Percentiles rank a stretch among this genome's conserved stretches.
Evolutionary conservation across 2,113 vertebrate species (phyloP).

Genomic region (Polyodon spathula): DNA sequence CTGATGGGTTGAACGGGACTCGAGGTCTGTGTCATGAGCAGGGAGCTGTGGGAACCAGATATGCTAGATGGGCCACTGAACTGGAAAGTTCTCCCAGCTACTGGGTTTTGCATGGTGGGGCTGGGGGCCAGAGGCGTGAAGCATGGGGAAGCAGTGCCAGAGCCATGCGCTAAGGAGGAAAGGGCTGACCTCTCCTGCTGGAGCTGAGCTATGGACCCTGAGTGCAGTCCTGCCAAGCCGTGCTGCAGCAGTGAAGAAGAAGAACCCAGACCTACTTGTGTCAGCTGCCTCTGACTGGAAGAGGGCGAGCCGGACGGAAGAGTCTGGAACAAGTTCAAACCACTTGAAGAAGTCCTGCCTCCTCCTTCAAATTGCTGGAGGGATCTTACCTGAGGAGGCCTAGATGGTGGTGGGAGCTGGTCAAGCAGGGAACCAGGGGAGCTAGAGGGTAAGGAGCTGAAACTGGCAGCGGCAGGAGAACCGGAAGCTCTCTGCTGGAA

Average conservation of each 20-base stretch:
- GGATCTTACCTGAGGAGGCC: conserved; percentile 55
- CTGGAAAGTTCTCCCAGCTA: conserved; percentile 72
- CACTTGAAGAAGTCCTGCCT: conserved; percentile 56
- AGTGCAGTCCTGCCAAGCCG: conserved; percentile 61
- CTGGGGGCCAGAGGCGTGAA: conserved; percentile 71
- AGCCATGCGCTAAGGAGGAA: conserved; percentile 58
- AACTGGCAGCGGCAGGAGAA: conserved; percentile 45
- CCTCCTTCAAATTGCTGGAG: conserved; percentile 58
- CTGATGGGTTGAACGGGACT: conserved; percentile 57
- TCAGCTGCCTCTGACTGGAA: too few relatives aligned
- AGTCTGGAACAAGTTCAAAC: conserved; percentile 63
- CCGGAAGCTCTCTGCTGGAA: conserved; percentile 41
- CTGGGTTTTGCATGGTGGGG: conserved; percentile 71
- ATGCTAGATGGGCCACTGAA: conserved; percentile 56
- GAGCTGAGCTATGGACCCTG: conserved; percentile 60
- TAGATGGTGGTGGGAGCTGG: conserved; percentile 55
- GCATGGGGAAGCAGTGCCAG: conserved; percentile 59
- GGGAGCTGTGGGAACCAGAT: conserved; percentile 75
- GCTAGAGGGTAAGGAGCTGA: conserved; percentile 47
- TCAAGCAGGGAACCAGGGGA: conserved; percentile 51
- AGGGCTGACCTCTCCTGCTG: conserved; percentile 70
- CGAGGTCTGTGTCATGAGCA: conserved; percentile 75
- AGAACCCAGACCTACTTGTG: conserved; percentile 59
- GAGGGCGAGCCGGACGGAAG: conserved; percentile 68
- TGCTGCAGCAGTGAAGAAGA: conserved; percentile 58